A percentile compares a stretch with the other conserved stretches of the same genome.
Evolutionary conservation across 2,888 invertebrate species (phyloP).

Genomic region (Griposia aprilina): DNA sequence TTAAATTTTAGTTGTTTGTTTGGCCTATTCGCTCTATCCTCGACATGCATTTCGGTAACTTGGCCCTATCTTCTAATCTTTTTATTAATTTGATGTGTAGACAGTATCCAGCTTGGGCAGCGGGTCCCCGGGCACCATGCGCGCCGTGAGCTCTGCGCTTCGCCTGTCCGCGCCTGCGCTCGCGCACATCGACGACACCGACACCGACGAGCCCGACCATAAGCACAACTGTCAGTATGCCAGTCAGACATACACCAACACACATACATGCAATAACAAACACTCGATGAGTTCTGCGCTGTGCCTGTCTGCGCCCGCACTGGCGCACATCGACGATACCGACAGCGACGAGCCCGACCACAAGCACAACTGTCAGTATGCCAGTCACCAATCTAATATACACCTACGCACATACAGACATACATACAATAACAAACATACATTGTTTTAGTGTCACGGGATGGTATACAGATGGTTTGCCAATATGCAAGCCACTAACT

Average conservation of each 20-base stretch:
- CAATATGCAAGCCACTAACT: not conserved
- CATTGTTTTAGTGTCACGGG: not conserved
- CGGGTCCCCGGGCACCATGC: conserved; percentile 16
- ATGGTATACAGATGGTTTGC: conserved; percentile 23
- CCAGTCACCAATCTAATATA: not conserved
- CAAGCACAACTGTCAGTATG: conserved; percentile 80
- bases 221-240: conserved; percentile 80
- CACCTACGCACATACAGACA: not conserved
- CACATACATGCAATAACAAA: conserved; percentile 12
- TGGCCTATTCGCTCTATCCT: too few species aligned
- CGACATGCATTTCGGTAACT: too few species aligned
- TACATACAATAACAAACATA: conserved; percentile 3
- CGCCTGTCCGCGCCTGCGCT: conserved; percentile 82
- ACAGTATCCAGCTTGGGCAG: conserved; percentile 35
- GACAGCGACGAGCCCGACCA: conserved; percentile 88
- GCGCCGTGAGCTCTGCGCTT: conserved; percentile 63
- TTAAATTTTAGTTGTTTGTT: too few species aligned
- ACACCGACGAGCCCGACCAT: conserved; percentile 88
- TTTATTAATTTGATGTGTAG: conserved; percentile 22
- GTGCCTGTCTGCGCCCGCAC: conserved; percentile 78
- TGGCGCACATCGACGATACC: conserved; percentile 91
- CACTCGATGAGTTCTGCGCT: conserved; percentile 59
- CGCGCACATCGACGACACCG: conserved; percentile 92
- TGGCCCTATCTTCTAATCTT: not conserved
- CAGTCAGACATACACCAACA: not conserved